phyloP scores from a whole-genome alignment of 2,888 invertebrate genomes.

The Meiosimyza platycephala region DNA sequence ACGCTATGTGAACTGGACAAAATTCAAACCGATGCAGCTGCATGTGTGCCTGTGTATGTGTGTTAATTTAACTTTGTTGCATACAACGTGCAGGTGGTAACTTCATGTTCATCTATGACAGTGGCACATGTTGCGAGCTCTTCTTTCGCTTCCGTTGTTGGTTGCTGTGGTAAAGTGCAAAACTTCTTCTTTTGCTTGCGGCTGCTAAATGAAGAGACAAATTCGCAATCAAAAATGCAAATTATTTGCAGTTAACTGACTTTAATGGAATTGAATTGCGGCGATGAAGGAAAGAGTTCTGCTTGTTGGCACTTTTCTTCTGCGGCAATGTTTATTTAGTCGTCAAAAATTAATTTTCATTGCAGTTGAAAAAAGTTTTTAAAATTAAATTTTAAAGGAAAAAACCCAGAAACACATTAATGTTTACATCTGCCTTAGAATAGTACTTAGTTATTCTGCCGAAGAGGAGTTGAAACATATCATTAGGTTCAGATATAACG shows the following conservation, averaged over 20 bases:
- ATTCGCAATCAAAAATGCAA: constrained; percentile 31
- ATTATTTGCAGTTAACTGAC: constrained; percentile 18
- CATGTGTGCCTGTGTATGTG: not conserved
- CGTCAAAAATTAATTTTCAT: too few relatives aligned
- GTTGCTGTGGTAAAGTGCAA: not conserved
- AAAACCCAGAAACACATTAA: too few relatives aligned
- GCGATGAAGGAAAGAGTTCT: too few relatives aligned
- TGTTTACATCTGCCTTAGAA: too few relatives aligned
- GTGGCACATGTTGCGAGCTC: not conserved
- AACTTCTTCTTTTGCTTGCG: not conserved
- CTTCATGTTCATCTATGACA: not conserved
- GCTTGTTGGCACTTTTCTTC: too few relatives aligned
- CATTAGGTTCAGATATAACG: too few relatives aligned
- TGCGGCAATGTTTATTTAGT: too few relatives aligned
- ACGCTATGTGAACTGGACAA: not conserved
- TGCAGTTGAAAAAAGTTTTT: too few relatives aligned
- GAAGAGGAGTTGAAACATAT: too few relatives aligned
- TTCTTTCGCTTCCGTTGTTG: not conserved
- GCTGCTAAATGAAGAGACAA: constrained; percentile 17
- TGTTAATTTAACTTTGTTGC: constrained; percentile 2
- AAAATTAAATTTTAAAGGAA: too few relatives aligned
- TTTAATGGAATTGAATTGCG: constrained; percentile 3
- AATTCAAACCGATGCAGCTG: not conserved
- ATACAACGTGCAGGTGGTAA: constrained; percentile 1
- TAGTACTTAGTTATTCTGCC: too few relatives aligned